Evolutionary conservation across 1,140 invertebrate genomes (phyloP).

Genomic region (Procambarus clarkii): DNA sequence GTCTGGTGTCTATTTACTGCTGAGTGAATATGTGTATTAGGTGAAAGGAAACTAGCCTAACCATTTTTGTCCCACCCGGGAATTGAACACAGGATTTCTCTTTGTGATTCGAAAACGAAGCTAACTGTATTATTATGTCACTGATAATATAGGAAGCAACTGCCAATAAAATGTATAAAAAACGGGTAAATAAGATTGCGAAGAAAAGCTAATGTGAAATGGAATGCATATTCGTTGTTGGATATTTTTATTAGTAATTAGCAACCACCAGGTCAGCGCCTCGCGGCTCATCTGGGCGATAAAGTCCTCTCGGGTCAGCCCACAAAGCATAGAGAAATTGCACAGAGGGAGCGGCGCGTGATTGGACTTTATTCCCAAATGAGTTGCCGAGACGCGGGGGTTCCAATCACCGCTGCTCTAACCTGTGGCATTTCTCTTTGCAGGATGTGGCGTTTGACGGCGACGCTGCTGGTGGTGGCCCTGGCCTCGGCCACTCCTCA

Average conservation of each 20-base stretch:
- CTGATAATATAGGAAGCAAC: too few species aligned
- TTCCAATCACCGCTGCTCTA: conserved; percentile 66
- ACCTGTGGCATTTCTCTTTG: conserved; percentile 61
- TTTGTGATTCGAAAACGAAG: too few species aligned
- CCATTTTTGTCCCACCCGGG: too few species aligned
- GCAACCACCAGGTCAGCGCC: not conserved
- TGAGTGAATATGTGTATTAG: too few species aligned
- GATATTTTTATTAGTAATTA: too few species aligned
- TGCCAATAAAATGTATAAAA: too few species aligned
- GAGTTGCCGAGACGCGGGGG: conserved; percentile 60
- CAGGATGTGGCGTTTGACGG: conserved; percentile 61
- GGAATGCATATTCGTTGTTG: too few species aligned
- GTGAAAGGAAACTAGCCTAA: too few species aligned
- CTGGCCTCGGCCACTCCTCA: conserved; percentile 36
- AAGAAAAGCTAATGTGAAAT: too few species aligned
- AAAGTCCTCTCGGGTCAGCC: conserved; percentile 54
- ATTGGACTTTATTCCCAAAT: conserved; percentile 66
- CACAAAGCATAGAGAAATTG: conserved; percentile 58
- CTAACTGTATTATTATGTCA: too few species aligned
- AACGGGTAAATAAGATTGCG: too few species aligned
- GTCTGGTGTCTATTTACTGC: too few species aligned
- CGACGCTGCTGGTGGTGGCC: conserved; percentile 35
- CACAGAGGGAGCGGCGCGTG: conserved; percentile 58
- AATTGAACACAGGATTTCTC: not conserved
- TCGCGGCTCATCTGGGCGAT: conserved; percentile 59